Percentiles rank a stretch among this genome's conserved stretches.
These are phyloP conservation scores for Gallinago solitaria DNA, from an alignment of 2,797 vertebrate genomes.

Conservation along the genomic window DNA sequence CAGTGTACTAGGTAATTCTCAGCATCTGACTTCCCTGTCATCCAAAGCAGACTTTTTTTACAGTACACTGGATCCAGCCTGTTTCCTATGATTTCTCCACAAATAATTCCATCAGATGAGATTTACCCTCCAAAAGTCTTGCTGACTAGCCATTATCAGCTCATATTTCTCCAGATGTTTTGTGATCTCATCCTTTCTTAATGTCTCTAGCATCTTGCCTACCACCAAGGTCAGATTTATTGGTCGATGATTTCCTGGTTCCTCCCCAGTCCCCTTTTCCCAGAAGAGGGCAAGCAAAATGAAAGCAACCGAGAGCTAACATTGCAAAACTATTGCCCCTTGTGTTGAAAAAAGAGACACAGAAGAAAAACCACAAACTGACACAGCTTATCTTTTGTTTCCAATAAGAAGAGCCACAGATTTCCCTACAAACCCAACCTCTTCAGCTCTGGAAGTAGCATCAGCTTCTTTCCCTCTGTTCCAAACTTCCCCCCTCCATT, in stretches of 20 bases:
- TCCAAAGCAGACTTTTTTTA: not conserved
- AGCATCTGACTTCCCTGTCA: not conserved
- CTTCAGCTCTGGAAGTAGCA: not conserved
- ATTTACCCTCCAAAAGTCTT: slow-evolving; percentile 28
- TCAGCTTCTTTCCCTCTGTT: not conserved
- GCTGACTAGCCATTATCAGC: slow-evolving; percentile 64
- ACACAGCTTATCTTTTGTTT: slow-evolving; percentile 52
- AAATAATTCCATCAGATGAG: slow-evolving; percentile 45
- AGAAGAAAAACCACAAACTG: slow-evolving; percentile 54
- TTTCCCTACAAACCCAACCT: slow-evolving; percentile 3
- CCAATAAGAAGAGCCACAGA: slow-evolving; percentile 1
- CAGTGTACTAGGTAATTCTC: not conserved
- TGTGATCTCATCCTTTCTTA: slow-evolving; percentile 64
- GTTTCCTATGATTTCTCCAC: slow-evolving; percentile 38
- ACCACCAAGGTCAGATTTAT: slow-evolving; percentile 57
- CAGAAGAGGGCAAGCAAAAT: slow-evolving; percentile 56
- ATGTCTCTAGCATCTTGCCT: slow-evolving; percentile 58
- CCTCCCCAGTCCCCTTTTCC: slow-evolving; percentile 49
- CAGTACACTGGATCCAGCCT: not conserved
- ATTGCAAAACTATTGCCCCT: slow-evolving; percentile 58
- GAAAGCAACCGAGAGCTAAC: slow-evolving; percentile 25
- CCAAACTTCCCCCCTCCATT: not conserved
- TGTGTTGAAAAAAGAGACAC: slow-evolving; percentile 44
- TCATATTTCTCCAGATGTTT: slow-evolving; percentile 65
- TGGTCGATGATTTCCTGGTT: slow-evolving; percentile 50